Percentiles rank a stretch among this genome's conserved stretches.
Evolutionary conservation across 2,797 vertebrate species (phyloP).

Genomic region (Esox masquinongy): DNA sequence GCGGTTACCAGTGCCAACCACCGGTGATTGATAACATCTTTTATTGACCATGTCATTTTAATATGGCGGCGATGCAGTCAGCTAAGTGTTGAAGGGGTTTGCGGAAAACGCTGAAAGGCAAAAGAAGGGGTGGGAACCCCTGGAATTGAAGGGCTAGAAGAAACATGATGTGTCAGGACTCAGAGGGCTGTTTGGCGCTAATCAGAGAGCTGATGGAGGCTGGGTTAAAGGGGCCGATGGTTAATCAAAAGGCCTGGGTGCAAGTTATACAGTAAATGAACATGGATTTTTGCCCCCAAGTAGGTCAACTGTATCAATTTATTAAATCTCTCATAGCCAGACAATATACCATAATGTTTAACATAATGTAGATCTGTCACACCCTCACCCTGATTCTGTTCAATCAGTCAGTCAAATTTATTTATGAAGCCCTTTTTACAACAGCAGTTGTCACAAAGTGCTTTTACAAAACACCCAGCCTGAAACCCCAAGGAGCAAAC

Average conservation of each 20-base stretch:
- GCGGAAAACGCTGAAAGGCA: neutral
- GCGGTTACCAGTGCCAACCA: neutral
- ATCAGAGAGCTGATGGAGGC: neutral
- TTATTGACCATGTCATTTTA: slow-evolving; percentile 4
- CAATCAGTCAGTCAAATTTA: too few species aligned
- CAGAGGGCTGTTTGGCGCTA: neutral
- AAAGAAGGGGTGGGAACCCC: neutral
- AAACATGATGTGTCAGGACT: neutral
- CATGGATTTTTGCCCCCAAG: too few species aligned
- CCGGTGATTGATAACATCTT: neutral
- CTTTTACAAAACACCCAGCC: too few species aligned
- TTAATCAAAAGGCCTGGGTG: neutral
- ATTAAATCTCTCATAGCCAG: too few species aligned
- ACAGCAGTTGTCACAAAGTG: too few species aligned
- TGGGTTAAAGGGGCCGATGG: neutral
- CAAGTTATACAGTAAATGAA: neutral
- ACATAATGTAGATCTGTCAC: too few species aligned
- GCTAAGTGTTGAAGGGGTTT: neutral
- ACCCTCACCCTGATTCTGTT: too few species aligned
- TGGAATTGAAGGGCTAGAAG: neutral
- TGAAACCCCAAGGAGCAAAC: too few species aligned
- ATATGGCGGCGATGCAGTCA: neutral
- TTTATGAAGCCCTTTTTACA: too few species aligned
- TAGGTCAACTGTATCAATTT: too few species aligned
- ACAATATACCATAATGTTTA: too few species aligned